Conservation (phyloP, 2,888 invertebrate species). For the Esperia sulphurella region DNA sequence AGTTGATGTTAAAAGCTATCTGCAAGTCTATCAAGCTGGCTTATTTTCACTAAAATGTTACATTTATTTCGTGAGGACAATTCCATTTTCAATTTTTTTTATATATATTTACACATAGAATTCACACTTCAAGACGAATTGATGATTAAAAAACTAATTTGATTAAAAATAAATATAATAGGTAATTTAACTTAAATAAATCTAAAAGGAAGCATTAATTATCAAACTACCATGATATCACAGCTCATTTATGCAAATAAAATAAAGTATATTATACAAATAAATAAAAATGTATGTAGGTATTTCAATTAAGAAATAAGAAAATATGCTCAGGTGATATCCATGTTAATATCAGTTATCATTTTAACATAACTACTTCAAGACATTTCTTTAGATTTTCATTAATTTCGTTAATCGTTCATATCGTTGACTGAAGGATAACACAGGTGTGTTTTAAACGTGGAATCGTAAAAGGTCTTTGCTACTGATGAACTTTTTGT, state of each 20-base stretch:
- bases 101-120: conserved; percentile 25
- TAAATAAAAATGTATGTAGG: not conserved
- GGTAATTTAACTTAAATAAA: conserved; percentile 18
- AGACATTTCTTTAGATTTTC: too few species aligned
- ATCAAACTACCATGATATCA: conserved; percentile 75
- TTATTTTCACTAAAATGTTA: conserved; percentile 19
- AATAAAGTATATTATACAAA: conserved; percentile 21
- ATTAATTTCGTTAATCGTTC: too few species aligned
- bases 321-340: too few species aligned
- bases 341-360: too few species aligned
- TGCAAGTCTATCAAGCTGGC: conserved; percentile 58
- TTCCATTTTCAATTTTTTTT: conserved; percentile 58
- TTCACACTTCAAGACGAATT: not conserved
- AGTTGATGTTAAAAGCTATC: conserved; percentile 26
- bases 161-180: conserved; percentile 2
- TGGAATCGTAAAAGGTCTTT: too few species aligned
- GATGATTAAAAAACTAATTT: not conserved
- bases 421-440: too few species aligned
- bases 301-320: too few species aligned
- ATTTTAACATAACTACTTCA: too few species aligned
- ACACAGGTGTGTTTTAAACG: too few species aligned
- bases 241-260: conserved; percentile 79
- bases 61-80: conserved; percentile 43
- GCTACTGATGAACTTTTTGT: too few species aligned
- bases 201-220: conserved; percentile 62